Conservation (phyloP, 1,140 invertebrate species). For the Anthonomus grandis region DNA sequence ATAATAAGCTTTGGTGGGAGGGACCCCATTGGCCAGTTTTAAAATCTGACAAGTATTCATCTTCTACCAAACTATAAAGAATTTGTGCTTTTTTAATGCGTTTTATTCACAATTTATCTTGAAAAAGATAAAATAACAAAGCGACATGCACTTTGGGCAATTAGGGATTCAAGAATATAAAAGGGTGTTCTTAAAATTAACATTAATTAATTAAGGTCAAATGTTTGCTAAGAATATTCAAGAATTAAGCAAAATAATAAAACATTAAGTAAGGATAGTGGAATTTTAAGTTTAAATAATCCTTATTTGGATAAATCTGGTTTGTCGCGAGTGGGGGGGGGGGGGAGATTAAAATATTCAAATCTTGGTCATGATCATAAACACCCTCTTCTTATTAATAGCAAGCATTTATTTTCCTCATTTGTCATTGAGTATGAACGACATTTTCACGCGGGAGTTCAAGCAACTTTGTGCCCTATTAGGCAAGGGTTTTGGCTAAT, state of each 20-base stretch:
- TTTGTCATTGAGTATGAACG: background rate
- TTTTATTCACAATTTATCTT: background rate
- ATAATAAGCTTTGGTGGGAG: background rate
- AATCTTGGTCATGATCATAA: too few species aligned
- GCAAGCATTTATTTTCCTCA: background rate
- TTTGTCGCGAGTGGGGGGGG: background rate
- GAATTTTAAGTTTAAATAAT: background rate
- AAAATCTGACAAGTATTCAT: background rate
- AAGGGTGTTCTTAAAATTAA: background rate
- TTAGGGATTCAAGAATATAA: background rate
- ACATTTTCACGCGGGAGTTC: constrained; percentile 32
- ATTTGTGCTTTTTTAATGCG: background rate
- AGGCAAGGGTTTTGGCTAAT: constrained; percentile 26
- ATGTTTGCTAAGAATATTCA: constrained; percentile 1
- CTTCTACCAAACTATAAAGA: background rate
- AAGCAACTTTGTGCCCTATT: constrained; percentile 19
- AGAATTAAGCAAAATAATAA: background rate
- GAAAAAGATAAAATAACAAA: background rate
- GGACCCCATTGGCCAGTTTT: background rate
- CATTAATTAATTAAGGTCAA: background rate
- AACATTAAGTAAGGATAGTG: background rate
- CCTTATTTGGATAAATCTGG: background rate
- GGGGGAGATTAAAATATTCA: background rate
- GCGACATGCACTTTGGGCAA: background rate
- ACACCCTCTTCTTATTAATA: background rate